phyloP scores from a whole-genome alignment of 1,140 invertebrate genomes.

The Papilio polyxenes region DNA sequence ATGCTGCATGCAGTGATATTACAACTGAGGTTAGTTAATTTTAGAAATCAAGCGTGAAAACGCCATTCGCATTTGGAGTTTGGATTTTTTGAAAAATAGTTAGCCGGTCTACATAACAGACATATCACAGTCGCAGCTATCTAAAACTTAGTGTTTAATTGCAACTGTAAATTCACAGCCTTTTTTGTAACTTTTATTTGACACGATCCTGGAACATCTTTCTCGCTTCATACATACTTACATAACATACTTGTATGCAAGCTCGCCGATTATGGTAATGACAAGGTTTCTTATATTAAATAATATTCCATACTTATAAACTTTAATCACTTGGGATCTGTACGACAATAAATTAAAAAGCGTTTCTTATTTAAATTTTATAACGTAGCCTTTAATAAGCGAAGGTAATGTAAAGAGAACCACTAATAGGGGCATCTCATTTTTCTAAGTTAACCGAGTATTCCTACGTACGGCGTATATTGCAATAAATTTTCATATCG shows the following conservation, averaged over 20 bases:
- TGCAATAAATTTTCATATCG: constrained; percentile 79
- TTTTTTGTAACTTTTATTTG: too few species aligned
- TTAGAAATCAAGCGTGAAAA: not conserved
- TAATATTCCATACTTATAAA: not conserved
- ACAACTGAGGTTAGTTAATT: not conserved
- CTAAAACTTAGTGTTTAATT: too few species aligned
- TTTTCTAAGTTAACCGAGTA: constrained; percentile 66
- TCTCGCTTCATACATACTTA: too few species aligned
- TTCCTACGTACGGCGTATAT: constrained; percentile 56
- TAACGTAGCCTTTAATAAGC: constrained; percentile 9
- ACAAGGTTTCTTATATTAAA: not conserved
- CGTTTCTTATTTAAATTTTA: constrained; percentile 24
- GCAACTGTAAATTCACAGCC: too few species aligned
- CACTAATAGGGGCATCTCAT: constrained; percentile 56
- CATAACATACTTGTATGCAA: too few species aligned
- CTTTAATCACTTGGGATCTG: constrained; percentile 15
- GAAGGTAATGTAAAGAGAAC: constrained; percentile 39
- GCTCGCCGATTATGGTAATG: too few species aligned
- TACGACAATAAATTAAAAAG: constrained; percentile 12
- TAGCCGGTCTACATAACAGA: too few species aligned
- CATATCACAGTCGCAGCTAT: too few species aligned
- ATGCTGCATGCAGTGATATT: not conserved
- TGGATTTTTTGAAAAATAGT: too few species aligned
- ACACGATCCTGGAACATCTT: too few species aligned
- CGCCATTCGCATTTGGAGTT: too few species aligned